phyloP scores from a whole-genome alignment of 2,797 vertebrate genomes.

The Naso thynnoides region DNA sequence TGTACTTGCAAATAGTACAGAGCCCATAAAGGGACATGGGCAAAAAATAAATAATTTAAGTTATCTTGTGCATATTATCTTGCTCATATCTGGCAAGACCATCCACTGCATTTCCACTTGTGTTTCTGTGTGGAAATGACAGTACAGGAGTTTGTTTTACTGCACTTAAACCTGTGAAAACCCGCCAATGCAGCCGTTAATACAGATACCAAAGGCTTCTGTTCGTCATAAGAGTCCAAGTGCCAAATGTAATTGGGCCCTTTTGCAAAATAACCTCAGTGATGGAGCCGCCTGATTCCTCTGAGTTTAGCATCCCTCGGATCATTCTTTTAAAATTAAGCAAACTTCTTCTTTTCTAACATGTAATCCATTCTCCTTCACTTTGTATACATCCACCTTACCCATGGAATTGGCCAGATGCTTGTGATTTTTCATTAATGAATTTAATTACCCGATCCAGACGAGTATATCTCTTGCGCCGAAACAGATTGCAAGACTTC shows the following conservation, averaged over 20 bases:
- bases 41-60: too few relatives aligned
- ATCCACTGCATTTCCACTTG: too few relatives aligned
- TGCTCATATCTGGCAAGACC: too few relatives aligned
- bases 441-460: not conserved
- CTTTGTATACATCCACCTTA: slow-evolving; percentile 3
- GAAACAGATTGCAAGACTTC: slow-evolving; percentile 6
- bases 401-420: not conserved
- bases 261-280: not conserved
- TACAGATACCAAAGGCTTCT: slow-evolving; percentile 29
- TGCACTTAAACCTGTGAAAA: too few relatives aligned
- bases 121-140: too few relatives aligned
- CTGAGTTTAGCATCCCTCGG: not conserved
- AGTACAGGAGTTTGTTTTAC: too few relatives aligned
- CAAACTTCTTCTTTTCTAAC: not conserved
- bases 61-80: too few relatives aligned
- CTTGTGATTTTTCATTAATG: not conserved
- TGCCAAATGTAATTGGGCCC: not conserved
- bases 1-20: too few relatives aligned
- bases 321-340: not conserved
- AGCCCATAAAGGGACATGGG: too few relatives aligned
- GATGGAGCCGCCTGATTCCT: not conserved
- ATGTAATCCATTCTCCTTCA: not conserved
- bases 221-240: slow-evolving; percentile 32
- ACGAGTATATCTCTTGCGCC: not conserved
- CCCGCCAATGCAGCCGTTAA: slow-evolving; percentile 22